phyloP scores from a whole-genome alignment of 2,113 vertebrate species.

The Maccullochella peelii region DNA sequence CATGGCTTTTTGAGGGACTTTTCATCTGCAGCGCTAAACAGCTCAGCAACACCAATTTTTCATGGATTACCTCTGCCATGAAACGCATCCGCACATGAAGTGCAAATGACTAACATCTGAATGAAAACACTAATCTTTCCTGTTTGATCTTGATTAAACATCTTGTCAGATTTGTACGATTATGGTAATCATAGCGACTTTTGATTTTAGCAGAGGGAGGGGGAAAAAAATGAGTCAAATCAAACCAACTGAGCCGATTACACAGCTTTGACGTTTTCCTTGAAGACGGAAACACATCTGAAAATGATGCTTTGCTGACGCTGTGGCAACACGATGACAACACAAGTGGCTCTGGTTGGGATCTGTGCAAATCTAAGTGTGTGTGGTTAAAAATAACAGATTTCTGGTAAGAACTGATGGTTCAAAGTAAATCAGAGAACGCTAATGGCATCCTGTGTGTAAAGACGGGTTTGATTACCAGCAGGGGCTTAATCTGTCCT shows the following conservation, averaged over 20 bases:
- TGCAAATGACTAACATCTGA: conserved; percentile 44
- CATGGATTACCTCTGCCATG: conserved; percentile 62
- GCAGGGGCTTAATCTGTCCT: conserved; percentile 60
- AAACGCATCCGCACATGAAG: conserved; percentile 45
- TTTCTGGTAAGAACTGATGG: conserved; percentile 26
- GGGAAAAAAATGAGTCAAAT: conserved; percentile 48
- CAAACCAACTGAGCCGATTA: conserved; percentile 76
- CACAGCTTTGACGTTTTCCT: conserved; percentile 70
- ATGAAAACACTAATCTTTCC: conserved; percentile 72
- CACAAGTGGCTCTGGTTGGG: conserved; percentile 38
- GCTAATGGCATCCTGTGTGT: conserved; percentile 41
- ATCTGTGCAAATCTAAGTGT: conserved; percentile 32
- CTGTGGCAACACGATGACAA: conserved; percentile 36
- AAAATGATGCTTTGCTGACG: conserved; percentile 64
- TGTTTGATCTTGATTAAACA: conserved; percentile 79
- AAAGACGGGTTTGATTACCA: conserved; percentile 53
- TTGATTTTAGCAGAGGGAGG: conserved; percentile 54
- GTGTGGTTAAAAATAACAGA: conserved; percentile 49
- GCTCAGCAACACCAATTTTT: conserved; percentile 42
- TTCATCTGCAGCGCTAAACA: conserved; percentile 26
- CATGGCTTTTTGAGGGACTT: background rate
- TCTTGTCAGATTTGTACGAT: conserved; percentile 79
- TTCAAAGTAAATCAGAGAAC: conserved; percentile 64
- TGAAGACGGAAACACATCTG: conserved; percentile 65
- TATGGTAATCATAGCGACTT: conserved; percentile 74